Base-by-base conservation (phyloP, 2,888 invertebrate genomes). In the Lasioglossum vierecki region DNA sequence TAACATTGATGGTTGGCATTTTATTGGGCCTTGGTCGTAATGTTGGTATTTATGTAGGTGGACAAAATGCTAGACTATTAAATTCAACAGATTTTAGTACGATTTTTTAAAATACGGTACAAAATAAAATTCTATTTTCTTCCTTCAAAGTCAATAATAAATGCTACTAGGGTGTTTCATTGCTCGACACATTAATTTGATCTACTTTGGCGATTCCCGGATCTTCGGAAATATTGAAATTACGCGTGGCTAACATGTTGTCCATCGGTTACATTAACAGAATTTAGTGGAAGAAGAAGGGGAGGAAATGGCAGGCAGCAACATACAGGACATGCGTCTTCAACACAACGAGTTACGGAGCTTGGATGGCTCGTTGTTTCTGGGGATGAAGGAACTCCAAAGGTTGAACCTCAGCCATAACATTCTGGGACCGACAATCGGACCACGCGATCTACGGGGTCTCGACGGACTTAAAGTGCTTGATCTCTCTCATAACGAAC, bases 361-460 rank as follows among this genome's bases (percentile, higher is more conserved):
- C 49, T 95, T 98, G 79, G 97, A 97, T 86, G 97, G 98, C 1
- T 97, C 97, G 0, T 94, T 98, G 83, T 95, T 95, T 85, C 96
- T 97, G 93, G 98, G 98, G 0, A 95, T 98, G 77, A 97, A 97
- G 84, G 97, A 97, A 87, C 96, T 98, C 18, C 95, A 97, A 80
- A 96, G 96, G 85, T 95, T 98, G 15, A 97, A 97, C 94, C 95
- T 98, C 80, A 97, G 98, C 90, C 96, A 97, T 93, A 98, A 98
- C 93, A 96, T 96, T 84, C 95, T 98, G 39, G 95, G 95, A 1
- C 97, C 97, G 87, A 96, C 96, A 85, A 97, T 98, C 91, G 96
- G 97, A 0, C 97, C 97, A 0, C 97, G 97, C 79, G 98, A 98
- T 93, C 96, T 98, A 74, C 97, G 97, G 80, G 98, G 98, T 41